A percentile compares a stretch with the other conserved stretches of the same genome.
Conservation (phyloP, 2,797 vertebrate genomes). For the Ctenosaura bakeri region DNA sequence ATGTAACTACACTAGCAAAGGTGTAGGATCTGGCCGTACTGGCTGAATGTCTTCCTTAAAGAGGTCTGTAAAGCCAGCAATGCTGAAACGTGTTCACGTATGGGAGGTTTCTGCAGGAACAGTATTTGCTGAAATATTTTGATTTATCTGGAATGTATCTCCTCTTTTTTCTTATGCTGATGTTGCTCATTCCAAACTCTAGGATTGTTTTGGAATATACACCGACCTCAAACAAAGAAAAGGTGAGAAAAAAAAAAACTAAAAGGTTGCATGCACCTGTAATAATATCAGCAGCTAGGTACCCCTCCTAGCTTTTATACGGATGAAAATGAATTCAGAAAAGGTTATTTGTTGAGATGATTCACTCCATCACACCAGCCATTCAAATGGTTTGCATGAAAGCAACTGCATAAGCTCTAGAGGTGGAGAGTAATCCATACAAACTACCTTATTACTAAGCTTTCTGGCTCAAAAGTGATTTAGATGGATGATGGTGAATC, state of each 20-base stretch:
- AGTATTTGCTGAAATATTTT: neutral
- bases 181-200: neutral
- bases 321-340: conserved; percentile 11
- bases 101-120: neutral
- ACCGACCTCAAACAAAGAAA: neutral
- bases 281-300: neutral
- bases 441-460: conserved; percentile 36
- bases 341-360: conserved; percentile 14
- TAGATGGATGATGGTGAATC: conserved; percentile 36
- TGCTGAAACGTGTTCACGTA: neutral
- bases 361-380: conserved; percentile 12
- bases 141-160: neutral
- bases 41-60: neutral
- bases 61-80: neutral
- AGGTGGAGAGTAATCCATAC: conserved; percentile 21
- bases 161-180: neutral
- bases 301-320: neutral
- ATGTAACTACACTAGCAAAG: too few species aligned
- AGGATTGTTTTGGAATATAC: neutral
- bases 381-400: conserved; percentile 9
- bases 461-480: conserved; percentile 32
- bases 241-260: too few species aligned
- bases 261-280: neutral
- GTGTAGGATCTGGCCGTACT: neutral
- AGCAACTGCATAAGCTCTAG: conserved; percentile 26